Base-by-base conservation (phyloP, 2,888 invertebrate genomes). In the Xylota sylvarum region DNA sequence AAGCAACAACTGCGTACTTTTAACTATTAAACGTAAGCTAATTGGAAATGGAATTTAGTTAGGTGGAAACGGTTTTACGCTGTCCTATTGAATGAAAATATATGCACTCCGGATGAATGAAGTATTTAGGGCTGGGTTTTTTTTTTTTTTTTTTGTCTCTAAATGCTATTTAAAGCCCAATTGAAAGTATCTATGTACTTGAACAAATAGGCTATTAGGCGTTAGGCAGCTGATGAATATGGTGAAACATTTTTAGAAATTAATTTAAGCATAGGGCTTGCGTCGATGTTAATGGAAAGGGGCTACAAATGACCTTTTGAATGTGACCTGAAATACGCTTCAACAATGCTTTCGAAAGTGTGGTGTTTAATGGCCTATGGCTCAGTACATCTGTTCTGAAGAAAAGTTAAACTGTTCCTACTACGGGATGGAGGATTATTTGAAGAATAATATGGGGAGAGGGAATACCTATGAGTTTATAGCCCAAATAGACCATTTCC, bases 1-100 rank as follows among this genome's bases (percentile, higher is more conserved):
- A 27, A 43, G 69, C 32, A 32, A 48, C 17, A 37, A 69, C 30
- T 55, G 43, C 69, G 55, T 55, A 69, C 43, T 43, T 62, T 62
- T 27, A 62, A 40, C 32, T 32, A 32, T 30, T 32, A 65, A 46
- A 14, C 55, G 55, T 69, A 69, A 55, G 40, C 10, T 40, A 55
- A 43, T 69, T 69, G 27, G 43, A 69, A 69, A 43, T 17, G 40
- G 37, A 55, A 40, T 67, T 58, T 37, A 19, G 40, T 60, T 35
- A 12, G n/a, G 7, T 35, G 14, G 12, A 58, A 58, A 58, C 5
- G 19, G 14, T 5, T 23, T 27, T 40, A 55, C 40, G 55, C 27
- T 55, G 37, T n/a, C 14, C 4, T 23, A 17, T 37, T 56, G n/a
- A 32, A 10, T 58, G 10, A 27, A 30, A 23, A 40, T 55, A 30